Evolutionary conservation across 2,888 invertebrate genomes (phyloP).

Genomic region (Leistus spinibarbis): DNA sequence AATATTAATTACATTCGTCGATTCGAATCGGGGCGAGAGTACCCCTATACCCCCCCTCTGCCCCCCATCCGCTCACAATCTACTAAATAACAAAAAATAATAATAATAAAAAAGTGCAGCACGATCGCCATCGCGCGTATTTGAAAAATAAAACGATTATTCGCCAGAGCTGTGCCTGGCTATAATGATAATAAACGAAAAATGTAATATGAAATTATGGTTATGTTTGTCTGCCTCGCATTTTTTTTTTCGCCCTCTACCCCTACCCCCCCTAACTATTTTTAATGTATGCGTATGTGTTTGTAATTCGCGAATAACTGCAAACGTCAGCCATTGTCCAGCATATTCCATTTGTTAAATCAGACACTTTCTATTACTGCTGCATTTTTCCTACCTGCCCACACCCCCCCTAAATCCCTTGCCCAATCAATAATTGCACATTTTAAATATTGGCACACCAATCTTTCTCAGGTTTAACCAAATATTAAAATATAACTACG

Average conservation of each 20-base stretch:
- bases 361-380: slow-evolving; percentile 38
- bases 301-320: slow-evolving; percentile 38
- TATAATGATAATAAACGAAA: slow-evolving; percentile 40
- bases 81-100: slow-evolving; percentile 37
- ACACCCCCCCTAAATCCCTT: background rate
- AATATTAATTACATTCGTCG: slow-evolving; percentile 49
- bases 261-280: slow-evolving; percentile 1
- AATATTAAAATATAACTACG: too few species aligned
- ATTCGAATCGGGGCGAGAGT: too few species aligned
- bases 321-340: slow-evolving; percentile 39
- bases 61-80: slow-evolving; percentile 43
- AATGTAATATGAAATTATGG: slow-evolving; percentile 40
- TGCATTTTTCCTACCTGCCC: slow-evolving; percentile 1
- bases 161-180: slow-evolving; percentile 28
- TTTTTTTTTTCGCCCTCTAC: slow-evolving; percentile 32
- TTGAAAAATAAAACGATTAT: slow-evolving; percentile 40
- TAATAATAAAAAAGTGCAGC: slow-evolving; percentile 9
- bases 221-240: slow-evolving; percentile 39
- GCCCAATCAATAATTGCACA: slow-evolving; percentile 30
- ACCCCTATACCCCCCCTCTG: slow-evolving; percentile 39
- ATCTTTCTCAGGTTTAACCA: too few species aligned
- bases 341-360: slow-evolving; percentile 39
- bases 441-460: too few species aligned
- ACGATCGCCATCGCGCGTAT: slow-evolving; percentile 32
- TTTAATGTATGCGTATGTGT: slow-evolving; percentile 31